Conservation (phyloP, 2,888 invertebrate genomes). For the Hydrotaea cyrtoneurina region DNA sequence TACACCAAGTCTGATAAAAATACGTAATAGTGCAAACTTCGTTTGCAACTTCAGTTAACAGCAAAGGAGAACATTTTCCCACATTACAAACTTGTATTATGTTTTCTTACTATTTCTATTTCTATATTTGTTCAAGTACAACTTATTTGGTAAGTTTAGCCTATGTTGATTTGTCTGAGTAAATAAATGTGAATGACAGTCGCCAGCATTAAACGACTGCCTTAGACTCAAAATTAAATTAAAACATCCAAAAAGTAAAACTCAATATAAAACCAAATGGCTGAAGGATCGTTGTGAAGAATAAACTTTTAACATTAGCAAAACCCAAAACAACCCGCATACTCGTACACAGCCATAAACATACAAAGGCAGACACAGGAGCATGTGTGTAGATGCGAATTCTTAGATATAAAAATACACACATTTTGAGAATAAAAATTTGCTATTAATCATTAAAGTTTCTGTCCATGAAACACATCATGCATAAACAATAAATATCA, state of each 20-base stretch:
- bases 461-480: slow-evolving; percentile 37
- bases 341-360: neutral
- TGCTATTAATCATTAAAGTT: slow-evolving; percentile 39
- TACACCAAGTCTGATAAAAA: too few relatives aligned
- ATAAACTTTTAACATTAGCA: slow-evolving; percentile 13
- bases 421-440: neutral
- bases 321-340: neutral
- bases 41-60: too few relatives aligned
- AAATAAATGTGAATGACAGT: neutral
- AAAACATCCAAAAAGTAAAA: slow-evolving; percentile 5
- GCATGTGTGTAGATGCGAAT: too few relatives aligned
- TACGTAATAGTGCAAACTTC: too few relatives aligned
- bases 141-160: too few relatives aligned
- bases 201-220: neutral
- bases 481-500: slow-evolving; percentile 47
- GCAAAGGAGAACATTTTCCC: too few relatives aligned
- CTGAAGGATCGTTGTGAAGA: neutral
- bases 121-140: too few relatives aligned
- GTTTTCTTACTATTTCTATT: too few relatives aligned
- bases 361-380: too few relatives aligned
- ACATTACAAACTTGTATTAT: too few relatives aligned
- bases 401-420: too few relatives aligned
- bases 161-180: too few relatives aligned
- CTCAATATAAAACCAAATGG: neutral
- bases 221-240: neutral